Evolutionary conservation across 2,797 vertebrate species (phyloP), one percentile per base, ranked within the genome.

Genomic region (Catharus ustulatus): DNA sequence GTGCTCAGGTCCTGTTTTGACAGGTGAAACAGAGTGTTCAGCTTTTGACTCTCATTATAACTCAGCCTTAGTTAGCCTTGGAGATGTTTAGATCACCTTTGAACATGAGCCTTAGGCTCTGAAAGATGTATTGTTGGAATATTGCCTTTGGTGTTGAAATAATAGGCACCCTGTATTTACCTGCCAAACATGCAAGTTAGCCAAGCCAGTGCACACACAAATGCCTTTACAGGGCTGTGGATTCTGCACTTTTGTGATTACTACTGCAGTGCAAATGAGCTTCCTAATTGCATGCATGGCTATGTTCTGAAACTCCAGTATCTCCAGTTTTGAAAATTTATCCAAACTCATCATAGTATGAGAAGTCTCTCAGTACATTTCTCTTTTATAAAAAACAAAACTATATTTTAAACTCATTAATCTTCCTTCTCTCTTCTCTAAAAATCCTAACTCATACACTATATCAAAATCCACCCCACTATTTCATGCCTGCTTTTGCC

Each of bases 401-500:
- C 23, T 73, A 1, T 87, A n/a, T 84, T 89, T 89, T 75, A 81
- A 81, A n/a, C 20, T 30, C 49, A 66, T 40, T 86, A 58, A 75
- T 75, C 15, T 89, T 89, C 46, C 55, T 74, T 76, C 48, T 90
- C 19, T 24, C 1, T 0, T 75, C 46, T 86, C 69, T 64, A 75
- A 90, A 87, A 87, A 59, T 4, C 27, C 18, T 48, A 69, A 52
- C 15, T 80, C 46, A 66, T 61, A 87, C 51, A 40, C 55, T 83
- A 15, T 73, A 85, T 93, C 43, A 86, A 94, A 94, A 94, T 54
- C 48, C 46, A 40, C 58, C 73, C 66, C 46, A 81, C 68, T 32
- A 55, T 64, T 94, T 92, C 40, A 66, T 87, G 78, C 68, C 62
- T 84, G 24, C 21, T 92, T 95, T 89, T 9, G 13, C 84, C 82